Conservation (phyloP, 1,140 invertebrate species). For the Xylocopa sonorina region DNA sequence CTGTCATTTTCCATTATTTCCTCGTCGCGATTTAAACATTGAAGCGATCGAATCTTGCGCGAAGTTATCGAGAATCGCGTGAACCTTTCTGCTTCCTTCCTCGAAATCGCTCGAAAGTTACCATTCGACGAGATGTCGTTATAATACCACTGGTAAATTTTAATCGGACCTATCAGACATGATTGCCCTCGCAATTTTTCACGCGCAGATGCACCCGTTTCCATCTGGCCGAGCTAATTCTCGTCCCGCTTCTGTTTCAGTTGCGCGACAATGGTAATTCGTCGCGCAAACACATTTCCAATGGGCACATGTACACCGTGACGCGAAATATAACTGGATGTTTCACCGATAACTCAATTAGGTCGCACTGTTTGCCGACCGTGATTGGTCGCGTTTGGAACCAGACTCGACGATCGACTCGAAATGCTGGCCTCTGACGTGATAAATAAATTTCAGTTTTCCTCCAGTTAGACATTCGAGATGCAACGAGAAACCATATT, state of each 20-base stretch:
- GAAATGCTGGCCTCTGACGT: background rate
- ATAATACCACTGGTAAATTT: background rate
- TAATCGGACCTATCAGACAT: background rate
- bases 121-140: too few relatives aligned
- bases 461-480: background rate
- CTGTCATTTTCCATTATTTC: background rate
- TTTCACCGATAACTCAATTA: constrained; percentile 27
- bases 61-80: too few relatives aligned
- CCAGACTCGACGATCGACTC: background rate
- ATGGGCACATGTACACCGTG: background rate
- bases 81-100: too few relatives aligned
- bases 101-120: too few relatives aligned
- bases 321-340: background rate
- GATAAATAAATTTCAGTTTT: background rate
- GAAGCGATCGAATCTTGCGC: too few relatives aligned
- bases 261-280: background rate
- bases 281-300: constrained; percentile 8
- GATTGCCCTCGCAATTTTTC: background rate
- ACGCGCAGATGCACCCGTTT: background rate
- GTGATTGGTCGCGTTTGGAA: background rate
- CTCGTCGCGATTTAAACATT: background rate
- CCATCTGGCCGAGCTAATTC: background rate
- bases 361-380: background rate
- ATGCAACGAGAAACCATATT: too few relatives aligned
- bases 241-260: background rate